These are phyloP conservation scores for Bombyx mori DNA, from an alignment of 1,140 invertebrate species.

Conservation along the genomic window ASM3026992v2 NC_085113.1:8432001-8432500, in stretches of 20 bases:
- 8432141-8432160: no score
- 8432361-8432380: slow-evolving; percentile 45
- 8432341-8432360: slow-evolving; percentile 43
- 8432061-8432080: no score
- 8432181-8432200: no score
- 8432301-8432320: slow-evolving; percentile 34
- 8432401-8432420: slow-evolving; percentile 46
- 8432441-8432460: not conserved
- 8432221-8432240: slow-evolving; percentile 35
- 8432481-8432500: no score
- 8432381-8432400: slow-evolving; percentile 48
- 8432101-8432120: no score
- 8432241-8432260: slow-evolving; percentile 61
- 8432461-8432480: no score
- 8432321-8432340: slow-evolving; percentile 45
- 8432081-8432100: no score
- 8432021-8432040: no score
- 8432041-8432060: no score
- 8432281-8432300: slow-evolving; percentile 25
- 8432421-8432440: slow-evolving; percentile 3
- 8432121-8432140: no score
- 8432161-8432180: no score
- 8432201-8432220: slow-evolving; percentile 34
- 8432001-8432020: no score
- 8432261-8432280: slow-evolving; percentile 41